Conservation (phyloP, 2,113 vertebrate species). For the Buteo buteo region DNA sequence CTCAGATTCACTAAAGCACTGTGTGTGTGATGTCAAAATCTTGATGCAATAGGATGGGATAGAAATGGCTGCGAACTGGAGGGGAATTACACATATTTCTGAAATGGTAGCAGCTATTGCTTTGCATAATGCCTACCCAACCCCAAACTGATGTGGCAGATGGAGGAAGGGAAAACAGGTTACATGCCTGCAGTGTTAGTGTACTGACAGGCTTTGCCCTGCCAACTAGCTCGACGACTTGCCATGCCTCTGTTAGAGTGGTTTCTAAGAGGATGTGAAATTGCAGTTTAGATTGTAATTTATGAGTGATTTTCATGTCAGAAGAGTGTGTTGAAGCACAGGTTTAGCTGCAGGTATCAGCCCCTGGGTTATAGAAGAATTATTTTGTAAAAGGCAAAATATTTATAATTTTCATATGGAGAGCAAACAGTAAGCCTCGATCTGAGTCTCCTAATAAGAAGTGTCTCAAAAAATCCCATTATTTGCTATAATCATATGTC, state of each 20-base stretch:
- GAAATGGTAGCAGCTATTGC: neutral
- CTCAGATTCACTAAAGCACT: neutral
- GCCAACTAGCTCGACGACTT: constrained; percentile 49
- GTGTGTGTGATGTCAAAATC: neutral
- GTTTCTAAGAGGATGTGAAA: constrained; percentile 22
- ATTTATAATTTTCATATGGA: neutral
- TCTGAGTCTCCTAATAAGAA: neutral
- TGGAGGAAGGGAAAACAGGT: constrained; percentile 55
- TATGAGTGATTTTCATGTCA: neutral
- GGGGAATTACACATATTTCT: neutral
- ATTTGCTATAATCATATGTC: neutral
- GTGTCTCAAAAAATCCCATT: neutral
- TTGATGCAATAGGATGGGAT: neutral
- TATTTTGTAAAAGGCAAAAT: neutral
- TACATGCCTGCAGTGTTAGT: constrained; percentile 46
- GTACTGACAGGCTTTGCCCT: constrained; percentile 39
- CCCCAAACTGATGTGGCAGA: constrained; percentile 44
- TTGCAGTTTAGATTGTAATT: neutral
- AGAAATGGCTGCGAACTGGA: neutral
- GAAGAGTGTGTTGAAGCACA: neutral
- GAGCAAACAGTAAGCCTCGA: neutral
- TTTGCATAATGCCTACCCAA: neutral
- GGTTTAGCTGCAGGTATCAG: neutral
- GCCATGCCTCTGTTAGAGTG: constrained; percentile 10
- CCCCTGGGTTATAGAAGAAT: neutral